Base-by-base conservation (phyloP, 1,140 invertebrate species). In the Theocolax elegans region DNA sequence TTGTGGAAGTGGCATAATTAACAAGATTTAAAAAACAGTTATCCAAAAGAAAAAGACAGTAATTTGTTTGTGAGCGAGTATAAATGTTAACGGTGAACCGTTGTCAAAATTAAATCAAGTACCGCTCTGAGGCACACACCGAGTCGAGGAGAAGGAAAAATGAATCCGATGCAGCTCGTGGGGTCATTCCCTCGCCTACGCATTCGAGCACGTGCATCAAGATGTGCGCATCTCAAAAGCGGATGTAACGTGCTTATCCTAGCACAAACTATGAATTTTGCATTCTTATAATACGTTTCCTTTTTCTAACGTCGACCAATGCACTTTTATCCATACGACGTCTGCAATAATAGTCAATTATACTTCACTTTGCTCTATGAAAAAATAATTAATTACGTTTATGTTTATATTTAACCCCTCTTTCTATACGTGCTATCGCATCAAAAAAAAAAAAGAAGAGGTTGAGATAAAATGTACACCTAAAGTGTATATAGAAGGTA, bases 151-250 rank as follows among this genome's bases (percentile, higher is more conserved):
- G n/a, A 23, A 35, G n/a, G 59, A 31, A 17, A 15, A 59, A 59
- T 59, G 38, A 35, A 44, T 27, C 44, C 59, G 27, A 27, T 27
- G 48, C n/a, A n/a, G n/a, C 23, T 51, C 48, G 48, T 38, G 44
- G 31, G 65, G 53, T 58, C 53, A 48, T 67, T 67, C 53, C 25
- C 54, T 59, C 65, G 54, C 54, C 54, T 49, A 59, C 65, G 15
- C 54, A 17, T 25, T 65, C 23, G 38, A 58, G 13, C 25, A 56
- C 51, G 64, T 48, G 27, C 44, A 67, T 67, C 42, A 67, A 59
- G 54, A 59, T 49, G 42, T 15, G 29, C 42, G 40, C 54, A 31
- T 59, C 42, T 56, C 4, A 12, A 31, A 44, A 46, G 51, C 51
- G 53, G 40, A 54, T 53, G 48, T 40, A 21, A 19, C 31, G 29